phyloP scores from a whole-genome alignment of 2,888 invertebrate species.

The Poecilus cupreus region DNA sequence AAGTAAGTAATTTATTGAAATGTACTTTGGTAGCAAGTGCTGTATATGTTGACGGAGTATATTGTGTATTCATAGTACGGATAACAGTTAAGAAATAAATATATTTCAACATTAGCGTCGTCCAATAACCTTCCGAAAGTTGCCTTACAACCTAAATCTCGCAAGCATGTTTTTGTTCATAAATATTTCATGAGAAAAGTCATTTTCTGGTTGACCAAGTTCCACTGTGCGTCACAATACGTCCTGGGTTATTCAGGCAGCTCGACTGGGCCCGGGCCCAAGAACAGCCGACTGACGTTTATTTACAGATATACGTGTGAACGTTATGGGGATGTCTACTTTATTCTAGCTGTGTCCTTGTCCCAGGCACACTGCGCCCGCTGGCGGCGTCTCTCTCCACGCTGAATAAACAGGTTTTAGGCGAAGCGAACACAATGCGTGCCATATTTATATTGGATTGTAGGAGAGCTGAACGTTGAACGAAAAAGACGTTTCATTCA shows the following conservation, averaged over 20 bases:
- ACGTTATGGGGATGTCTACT: neutral
- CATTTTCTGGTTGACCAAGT: conserved; percentile 56
- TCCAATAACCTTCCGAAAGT: conserved; percentile 19
- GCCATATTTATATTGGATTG: conserved; percentile 51
- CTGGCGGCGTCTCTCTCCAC: neutral
- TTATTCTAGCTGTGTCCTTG: neutral
- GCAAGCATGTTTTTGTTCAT: conserved; percentile 43
- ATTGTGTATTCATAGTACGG: neutral
- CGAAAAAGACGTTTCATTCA: conserved; percentile 53
- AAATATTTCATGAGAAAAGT: conserved; percentile 57
- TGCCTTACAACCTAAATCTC: neutral
- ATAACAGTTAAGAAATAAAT: conserved; percentile 6
- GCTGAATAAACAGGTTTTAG: conserved; percentile 36
- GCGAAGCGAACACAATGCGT: conserved; percentile 20
- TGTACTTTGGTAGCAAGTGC: neutral
- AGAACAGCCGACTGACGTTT: conserved; percentile 42
- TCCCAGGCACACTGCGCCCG: neutral
- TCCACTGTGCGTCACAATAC: conserved; percentile 5
- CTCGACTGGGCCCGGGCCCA: neutral
- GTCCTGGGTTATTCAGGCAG: conserved; percentile 12
- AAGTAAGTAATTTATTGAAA: no score
- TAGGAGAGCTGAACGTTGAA: conserved; percentile 5
- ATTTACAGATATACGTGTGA: conserved; percentile 49
- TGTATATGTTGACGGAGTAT: neutral
- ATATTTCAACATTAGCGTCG: neutral